These are phyloP conservation scores for Pseudochaenichthys georgianus DNA, from an alignment of 2,797 vertebrate species.

Conservation along the genomic window DNA sequence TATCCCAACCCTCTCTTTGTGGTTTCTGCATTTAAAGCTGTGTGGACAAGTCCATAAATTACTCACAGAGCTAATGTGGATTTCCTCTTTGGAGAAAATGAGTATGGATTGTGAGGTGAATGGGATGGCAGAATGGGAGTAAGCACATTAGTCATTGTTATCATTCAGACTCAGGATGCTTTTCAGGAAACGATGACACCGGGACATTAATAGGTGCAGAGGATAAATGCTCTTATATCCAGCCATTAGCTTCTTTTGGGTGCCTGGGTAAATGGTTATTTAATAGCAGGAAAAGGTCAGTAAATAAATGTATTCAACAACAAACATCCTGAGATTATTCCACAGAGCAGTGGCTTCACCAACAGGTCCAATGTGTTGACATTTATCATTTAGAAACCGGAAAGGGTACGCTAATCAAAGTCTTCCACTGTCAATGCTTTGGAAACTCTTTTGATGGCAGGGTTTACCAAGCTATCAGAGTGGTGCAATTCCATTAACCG, in stretches of 20 bases:
- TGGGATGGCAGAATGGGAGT: conserved; percentile 77
- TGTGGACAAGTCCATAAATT: conserved; percentile 81
- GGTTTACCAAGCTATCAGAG: conserved; percentile 22
- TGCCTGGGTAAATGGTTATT: conserved; percentile 44
- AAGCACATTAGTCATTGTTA: conserved; percentile 84
- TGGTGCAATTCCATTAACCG: conserved; percentile 19
- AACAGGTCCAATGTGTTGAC: conserved; percentile 34
- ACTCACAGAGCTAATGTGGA: conserved; percentile 76
- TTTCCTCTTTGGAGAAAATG: conserved; percentile 81
- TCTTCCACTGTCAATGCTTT: conserved; percentile 47
- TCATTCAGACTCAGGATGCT: conserved; percentile 68
- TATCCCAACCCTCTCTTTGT: conserved; percentile 52
- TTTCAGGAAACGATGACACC: conserved; percentile 70
- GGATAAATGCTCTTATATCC: conserved; percentile 63
- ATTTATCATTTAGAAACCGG: conserved; percentile 45
- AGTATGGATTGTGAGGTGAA: conserved; percentile 80
- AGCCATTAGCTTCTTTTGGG: conserved; percentile 33
- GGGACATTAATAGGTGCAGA: conserved; percentile 44
- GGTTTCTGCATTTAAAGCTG: conserved; percentile 69
- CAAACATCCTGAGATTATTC: conserved; percentile 56
- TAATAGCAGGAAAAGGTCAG: conserved; percentile 55
- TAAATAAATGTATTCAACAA: conserved; percentile 49
- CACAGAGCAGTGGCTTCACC: conserved; percentile 48
- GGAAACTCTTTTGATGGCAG: conserved; percentile 33
- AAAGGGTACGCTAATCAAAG: conserved; percentile 44